Conservation (phyloP, 2,888 invertebrate species). For the Cephus sareptanus region DNA sequence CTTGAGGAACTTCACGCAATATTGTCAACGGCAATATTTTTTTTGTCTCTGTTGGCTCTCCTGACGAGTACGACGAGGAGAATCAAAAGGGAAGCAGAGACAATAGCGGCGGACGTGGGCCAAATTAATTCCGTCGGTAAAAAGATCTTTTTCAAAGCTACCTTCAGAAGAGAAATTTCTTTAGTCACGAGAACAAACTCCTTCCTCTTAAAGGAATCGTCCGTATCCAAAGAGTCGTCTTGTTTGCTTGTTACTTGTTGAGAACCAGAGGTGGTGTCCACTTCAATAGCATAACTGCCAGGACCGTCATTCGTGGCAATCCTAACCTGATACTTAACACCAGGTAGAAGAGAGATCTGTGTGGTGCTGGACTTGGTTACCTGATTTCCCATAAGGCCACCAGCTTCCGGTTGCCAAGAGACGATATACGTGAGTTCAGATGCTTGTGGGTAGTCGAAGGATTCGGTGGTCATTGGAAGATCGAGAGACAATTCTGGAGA, state of each 20-base stretch:
- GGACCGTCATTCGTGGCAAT: constrained; percentile 62
- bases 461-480: constrained; percentile 32
- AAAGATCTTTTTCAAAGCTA: not conserved
- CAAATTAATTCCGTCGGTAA: not conserved
- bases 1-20: not conserved
- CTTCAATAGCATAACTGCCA: constrained; percentile 60
- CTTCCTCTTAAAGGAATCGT: not conserved
- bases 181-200: not conserved
- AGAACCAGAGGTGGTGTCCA: constrained; percentile 47
- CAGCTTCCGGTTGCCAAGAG: constrained; percentile 61
- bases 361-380: constrained; percentile 57
- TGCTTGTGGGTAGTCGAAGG: constrained; percentile 29
- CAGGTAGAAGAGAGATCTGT: constrained; percentile 60
- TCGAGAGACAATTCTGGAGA: constrained; percentile 28
- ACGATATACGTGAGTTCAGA: constrained; percentile 38
- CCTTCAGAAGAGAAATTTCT: not conserved
- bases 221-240: not conserved
- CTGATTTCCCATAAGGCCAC: constrained; percentile 62
- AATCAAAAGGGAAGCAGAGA: not conserved
- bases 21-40: not conserved
- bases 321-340: constrained; percentile 59
- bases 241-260: not conserved
- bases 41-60: not conserved
- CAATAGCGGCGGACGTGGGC: not conserved
- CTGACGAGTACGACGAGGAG: not conserved